Conservation (phyloP, 2,888 invertebrate genomes). For the Alentia gelatinosa region DNA sequence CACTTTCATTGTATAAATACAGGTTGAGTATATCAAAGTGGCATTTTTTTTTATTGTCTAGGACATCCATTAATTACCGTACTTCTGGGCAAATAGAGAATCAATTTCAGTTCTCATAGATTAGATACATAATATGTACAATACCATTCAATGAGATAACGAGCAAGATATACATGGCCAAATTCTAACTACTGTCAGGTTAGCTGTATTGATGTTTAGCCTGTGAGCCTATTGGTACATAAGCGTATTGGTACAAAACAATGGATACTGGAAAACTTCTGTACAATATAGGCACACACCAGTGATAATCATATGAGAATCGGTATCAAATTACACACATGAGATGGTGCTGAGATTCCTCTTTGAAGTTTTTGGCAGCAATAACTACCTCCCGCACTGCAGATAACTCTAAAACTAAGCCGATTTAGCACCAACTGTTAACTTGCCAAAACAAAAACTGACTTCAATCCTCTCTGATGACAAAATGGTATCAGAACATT, state of each 20-base stretch:
- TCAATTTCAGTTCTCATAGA: not conserved
- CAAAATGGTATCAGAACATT: not conserved
- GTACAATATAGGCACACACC: slow-evolving; percentile 22
- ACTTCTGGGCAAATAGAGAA: not conserved
- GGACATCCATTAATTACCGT: not conserved
- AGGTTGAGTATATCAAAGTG: not conserved
- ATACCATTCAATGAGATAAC: not conserved
- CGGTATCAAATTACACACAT: slow-evolving; percentile 12
- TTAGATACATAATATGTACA: not conserved
- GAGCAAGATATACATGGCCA: not conserved
- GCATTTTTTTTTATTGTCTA: not conserved
- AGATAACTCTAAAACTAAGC: not conserved
- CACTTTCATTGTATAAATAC: not conserved
- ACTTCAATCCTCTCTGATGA: not conserved
- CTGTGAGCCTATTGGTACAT: not conserved
- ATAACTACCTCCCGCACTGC: not conserved
- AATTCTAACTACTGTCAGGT: not conserved
- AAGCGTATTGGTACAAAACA: not conserved
- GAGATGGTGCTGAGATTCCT: slow-evolving; percentile 15
- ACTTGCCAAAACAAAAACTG: not conserved
- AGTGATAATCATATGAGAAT: slow-evolving; percentile 6
- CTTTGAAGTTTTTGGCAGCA: not conserved
- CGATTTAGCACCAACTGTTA: slow-evolving; percentile 34
- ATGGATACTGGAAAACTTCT: not conserved
- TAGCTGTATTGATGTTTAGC: not conserved